These are phyloP conservation scores for Passer montanus DNA, from an alignment of 2,113 vertebrate genomes.

Conservation along the genomic window DNA sequence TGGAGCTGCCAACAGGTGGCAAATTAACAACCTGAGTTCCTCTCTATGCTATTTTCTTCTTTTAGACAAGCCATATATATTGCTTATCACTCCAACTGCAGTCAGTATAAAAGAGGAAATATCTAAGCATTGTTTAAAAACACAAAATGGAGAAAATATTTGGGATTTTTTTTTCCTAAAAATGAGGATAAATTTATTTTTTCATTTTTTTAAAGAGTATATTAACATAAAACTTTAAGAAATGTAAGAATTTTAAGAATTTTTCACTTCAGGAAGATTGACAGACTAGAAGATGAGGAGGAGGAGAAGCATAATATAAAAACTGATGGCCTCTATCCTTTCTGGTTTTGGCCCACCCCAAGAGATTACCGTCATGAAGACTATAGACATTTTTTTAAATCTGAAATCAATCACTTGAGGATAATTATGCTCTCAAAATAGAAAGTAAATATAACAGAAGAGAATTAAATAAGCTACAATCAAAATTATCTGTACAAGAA, in stretches of 20 bases:
- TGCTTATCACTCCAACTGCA: background rate
- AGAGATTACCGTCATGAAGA: background rate
- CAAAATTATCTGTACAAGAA: background rate
- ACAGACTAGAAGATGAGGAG: background rate
- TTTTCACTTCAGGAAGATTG: background rate
- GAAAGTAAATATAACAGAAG: background rate
- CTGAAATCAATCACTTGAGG: background rate
- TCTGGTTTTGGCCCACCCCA: background rate
- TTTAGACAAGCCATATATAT: background rate
- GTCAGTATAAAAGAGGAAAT: background rate
- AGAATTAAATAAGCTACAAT: background rate
- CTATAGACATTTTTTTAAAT: background rate
- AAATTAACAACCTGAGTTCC: background rate
- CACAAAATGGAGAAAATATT: background rate
- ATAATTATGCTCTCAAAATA: background rate
- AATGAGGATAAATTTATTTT: background rate
- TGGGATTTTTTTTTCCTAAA: background rate
- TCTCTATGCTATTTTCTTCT: background rate
- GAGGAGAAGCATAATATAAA: background rate
- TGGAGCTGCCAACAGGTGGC: background rate
- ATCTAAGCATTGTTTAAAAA: background rate
- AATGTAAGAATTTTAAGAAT: background rate
- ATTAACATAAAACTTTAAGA: background rate
- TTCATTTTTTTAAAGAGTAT: background rate
- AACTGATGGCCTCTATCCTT: background rate